Conservation (phyloP, 2,888 invertebrate species). For the Strigamia crassipes region DNA sequence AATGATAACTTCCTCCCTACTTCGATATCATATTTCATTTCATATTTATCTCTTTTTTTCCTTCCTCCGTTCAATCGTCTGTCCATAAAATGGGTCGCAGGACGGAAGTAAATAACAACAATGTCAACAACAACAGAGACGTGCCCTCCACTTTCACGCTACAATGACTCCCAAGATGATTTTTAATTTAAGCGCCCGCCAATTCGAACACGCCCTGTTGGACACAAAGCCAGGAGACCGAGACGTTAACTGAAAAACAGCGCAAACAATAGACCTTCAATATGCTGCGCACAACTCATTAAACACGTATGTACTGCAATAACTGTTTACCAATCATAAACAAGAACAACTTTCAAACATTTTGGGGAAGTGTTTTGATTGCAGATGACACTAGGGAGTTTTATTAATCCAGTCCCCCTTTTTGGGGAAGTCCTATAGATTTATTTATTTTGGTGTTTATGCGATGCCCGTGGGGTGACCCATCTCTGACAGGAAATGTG, state of each 20-base stretch:
- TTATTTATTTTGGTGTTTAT: too few species aligned
- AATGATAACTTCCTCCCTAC: not conserved
- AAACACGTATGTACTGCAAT: not conserved
- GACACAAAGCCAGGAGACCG: not conserved
- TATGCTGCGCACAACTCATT: not conserved
- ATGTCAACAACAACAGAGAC: not conserved
- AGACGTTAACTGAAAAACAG: not conserved
- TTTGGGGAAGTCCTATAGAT: too few species aligned
- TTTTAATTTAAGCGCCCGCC: not conserved
- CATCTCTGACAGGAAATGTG: too few species aligned
- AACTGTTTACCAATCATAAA: too few species aligned
- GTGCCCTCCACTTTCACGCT: not conserved
- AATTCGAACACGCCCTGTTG: not conserved
- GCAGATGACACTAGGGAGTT: too few species aligned
- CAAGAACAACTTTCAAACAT: too few species aligned
- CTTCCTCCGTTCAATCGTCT: not conserved
- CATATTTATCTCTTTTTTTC: not conserved
- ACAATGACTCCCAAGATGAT: slow-evolving; percentile 3
- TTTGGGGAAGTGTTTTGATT: too few species aligned
- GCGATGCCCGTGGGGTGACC: too few species aligned
- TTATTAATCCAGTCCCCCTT: too few species aligned
- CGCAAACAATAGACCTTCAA: not conserved
- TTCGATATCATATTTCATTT: not conserved
- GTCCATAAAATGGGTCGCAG: not conserved
- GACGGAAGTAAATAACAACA: slow-evolving; percentile 10